Conservation (phyloP, 2,888 invertebrate genomes). For the Orgyia antiqua region DNA sequence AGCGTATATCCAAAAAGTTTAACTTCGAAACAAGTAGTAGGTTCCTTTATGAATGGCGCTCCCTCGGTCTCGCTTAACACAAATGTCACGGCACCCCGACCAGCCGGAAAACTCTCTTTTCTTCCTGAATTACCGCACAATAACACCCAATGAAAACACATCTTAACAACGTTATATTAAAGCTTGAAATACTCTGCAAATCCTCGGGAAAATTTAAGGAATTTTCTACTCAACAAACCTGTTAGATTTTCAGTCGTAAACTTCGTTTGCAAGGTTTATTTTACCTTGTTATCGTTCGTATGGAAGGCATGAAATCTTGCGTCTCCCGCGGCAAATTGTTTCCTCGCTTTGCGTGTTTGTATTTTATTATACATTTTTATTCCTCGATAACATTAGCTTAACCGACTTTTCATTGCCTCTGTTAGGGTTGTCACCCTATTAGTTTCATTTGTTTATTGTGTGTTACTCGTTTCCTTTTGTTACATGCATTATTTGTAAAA, state of each 20-base stretch:
- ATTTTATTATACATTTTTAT: slow-evolving; percentile 79
- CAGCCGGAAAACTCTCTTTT: slow-evolving; percentile 77
- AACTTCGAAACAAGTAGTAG: slow-evolving; percentile 58
- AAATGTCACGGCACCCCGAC: slow-evolving; percentile 74
- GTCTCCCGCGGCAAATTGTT: slow-evolving; percentile 77
- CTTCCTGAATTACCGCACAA: slow-evolving; percentile 65
- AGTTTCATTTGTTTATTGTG: slow-evolving; percentile 30
- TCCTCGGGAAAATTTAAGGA: slow-evolving; percentile 63
- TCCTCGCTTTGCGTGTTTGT: slow-evolving; percentile 76
- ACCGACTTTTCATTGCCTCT: slow-evolving; percentile 77
- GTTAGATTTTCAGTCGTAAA: slow-evolving; percentile 41
- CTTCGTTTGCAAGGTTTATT: slow-evolving; percentile 29
- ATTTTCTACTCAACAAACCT: slow-evolving; percentile 49
- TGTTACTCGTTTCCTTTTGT: slow-evolving; percentile 34
- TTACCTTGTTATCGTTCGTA: slow-evolving; percentile 29
- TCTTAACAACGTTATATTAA: slow-evolving; percentile 32
- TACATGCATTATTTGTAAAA: too few relatives aligned
- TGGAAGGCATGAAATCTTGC: slow-evolving; percentile 70
- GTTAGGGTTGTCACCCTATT: slow-evolving; percentile 60
- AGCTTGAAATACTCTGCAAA: slow-evolving; percentile 27
- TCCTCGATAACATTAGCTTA: slow-evolving; percentile 79
- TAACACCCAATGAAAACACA: slow-evolving; percentile 32
- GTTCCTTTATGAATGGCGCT: slow-evolving; percentile 65
- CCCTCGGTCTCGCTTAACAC: slow-evolving; percentile 71
- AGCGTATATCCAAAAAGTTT: slow-evolving; percentile 50